These are phyloP conservation scores for Drosophila parabipectinata DNA, from an alignment of 1,140 invertebrate species.

Conservation along the genomic window DNA sequence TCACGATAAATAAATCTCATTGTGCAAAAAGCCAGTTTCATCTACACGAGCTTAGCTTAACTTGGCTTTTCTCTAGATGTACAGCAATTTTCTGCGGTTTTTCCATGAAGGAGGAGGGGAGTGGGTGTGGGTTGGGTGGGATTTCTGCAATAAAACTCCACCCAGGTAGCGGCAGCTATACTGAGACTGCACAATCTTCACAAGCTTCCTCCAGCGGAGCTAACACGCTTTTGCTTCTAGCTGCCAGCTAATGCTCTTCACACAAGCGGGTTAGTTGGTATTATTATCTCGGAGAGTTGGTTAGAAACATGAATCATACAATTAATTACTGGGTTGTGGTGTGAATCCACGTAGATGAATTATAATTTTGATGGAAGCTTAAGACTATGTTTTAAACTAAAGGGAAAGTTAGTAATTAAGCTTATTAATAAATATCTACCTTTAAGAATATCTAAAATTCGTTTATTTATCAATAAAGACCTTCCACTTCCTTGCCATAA, in stretches of 20 bases:
- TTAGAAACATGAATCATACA: conserved; percentile 28
- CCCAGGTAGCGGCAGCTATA: conserved; percentile 48
- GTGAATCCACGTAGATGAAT: conserved; percentile 37
- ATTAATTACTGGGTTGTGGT: conserved; percentile 28
- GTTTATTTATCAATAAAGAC: not conserved
- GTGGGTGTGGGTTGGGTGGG: not conserved
- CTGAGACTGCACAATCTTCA: conserved; percentile 61
- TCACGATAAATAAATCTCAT: conserved; percentile 82
- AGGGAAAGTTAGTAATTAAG: not conserved
- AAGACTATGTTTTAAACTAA: conserved; percentile 9
- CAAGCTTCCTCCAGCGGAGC: conserved; percentile 46
- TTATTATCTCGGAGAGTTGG: conserved; percentile 5
- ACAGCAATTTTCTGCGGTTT: conserved; percentile 67
- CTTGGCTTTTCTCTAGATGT: conserved; percentile 39
- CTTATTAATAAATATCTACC: too few relatives aligned
- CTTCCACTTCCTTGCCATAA: conserved; percentile 50
- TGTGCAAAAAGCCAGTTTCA: conserved; percentile 64
- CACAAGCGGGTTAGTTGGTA: conserved; percentile 14
- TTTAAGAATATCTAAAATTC: conserved; percentile 35
- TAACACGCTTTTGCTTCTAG: conserved; percentile 79
- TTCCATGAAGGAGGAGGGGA: conserved; percentile 7
- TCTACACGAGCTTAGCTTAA: conserved; percentile 48
- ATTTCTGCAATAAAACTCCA: conserved; percentile 35
- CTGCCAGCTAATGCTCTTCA: conserved; percentile 30
- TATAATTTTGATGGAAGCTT: conserved; percentile 12